Evolutionary conservation across 2,888 invertebrate species (phyloP).

Genomic region (Protophormia terraenovae): DNA sequence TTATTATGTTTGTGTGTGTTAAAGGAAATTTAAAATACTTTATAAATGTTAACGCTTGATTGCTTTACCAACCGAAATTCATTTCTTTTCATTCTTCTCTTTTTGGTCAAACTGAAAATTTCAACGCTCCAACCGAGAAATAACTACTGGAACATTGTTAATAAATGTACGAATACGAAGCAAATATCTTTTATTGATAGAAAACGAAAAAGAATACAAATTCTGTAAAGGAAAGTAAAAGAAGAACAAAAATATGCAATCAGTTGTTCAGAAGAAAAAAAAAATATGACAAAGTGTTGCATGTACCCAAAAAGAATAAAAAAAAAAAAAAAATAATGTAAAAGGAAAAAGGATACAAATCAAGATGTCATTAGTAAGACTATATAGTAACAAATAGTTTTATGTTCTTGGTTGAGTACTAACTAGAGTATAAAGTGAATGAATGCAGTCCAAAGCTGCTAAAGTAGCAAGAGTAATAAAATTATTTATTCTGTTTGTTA

Average conservation of each 20-base stretch:
- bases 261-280: conserved; percentile 23
- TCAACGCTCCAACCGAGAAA: background rate
- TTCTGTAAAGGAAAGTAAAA: background rate
- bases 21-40: background rate
- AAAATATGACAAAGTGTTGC: conserved; percentile 44
- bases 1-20: background rate
- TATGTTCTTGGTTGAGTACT: conserved; percentile 20
- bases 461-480: too few relatives aligned
- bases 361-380: conserved; percentile 47
- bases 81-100: background rate
- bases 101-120: conserved; percentile 22
- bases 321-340: background rate
- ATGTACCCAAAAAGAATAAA: background rate
- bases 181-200: conserved; percentile 13
- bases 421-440: background rate
- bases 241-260: conserved; percentile 24
- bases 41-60: conserved; percentile 43
- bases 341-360: conserved; percentile 49
- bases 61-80: conserved; percentile 4
- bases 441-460: too few relatives aligned
- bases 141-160: conserved; percentile 27
- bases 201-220: background rate
- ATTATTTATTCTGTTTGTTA: too few relatives aligned
- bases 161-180: conserved; percentile 24
- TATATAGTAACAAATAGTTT: conserved; percentile 32